phyloP scores from a whole-genome alignment of 2,113 vertebrate genomes.

The Lepisosteus oculatus region DNA sequence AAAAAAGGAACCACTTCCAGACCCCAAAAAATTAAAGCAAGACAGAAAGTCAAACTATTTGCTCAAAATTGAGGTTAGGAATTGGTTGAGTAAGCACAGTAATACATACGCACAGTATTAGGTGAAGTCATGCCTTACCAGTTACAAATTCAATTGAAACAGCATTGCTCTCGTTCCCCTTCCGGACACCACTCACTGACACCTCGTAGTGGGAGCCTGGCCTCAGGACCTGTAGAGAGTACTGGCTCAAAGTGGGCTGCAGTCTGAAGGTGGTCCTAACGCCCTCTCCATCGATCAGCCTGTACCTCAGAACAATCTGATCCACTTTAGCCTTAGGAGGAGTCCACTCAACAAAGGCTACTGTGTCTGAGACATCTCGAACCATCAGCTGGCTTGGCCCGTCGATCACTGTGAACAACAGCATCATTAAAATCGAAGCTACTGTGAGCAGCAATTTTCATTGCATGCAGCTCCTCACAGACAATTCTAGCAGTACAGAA shows the following conservation, averaged over 20 bases:
- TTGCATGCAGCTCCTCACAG: not conserved
- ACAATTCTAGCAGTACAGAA: not conserved
- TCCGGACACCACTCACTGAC: conserved; percentile 76
- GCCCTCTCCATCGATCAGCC: conserved; percentile 75
- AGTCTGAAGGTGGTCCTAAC: conserved; percentile 87
- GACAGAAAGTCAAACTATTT: too few relatives aligned
- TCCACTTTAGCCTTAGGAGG: conserved; percentile 87
- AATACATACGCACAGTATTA: not conserved
- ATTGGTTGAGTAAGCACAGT: too few relatives aligned
- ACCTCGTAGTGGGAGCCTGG: conserved; percentile 84
- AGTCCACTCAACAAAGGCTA: conserved; percentile 94
- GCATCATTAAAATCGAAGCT: not conserved
- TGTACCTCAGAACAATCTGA: conserved; percentile 85
- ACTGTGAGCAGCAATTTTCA: not conserved
- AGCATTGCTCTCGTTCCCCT: conserved; percentile 77
- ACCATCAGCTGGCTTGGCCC: conserved; percentile 86
- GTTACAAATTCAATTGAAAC: conserved; percentile 81
- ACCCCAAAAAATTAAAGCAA: too few relatives aligned
- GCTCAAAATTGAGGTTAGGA: too few relatives aligned
- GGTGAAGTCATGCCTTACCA: conserved; percentile 65
- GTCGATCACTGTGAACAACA: conserved; percentile 75
- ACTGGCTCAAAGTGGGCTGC: conserved; percentile 91
- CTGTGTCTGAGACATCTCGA: conserved; percentile 88
- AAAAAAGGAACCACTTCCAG: too few relatives aligned
- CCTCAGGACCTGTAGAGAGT: conserved; percentile 88